phyloP scores from a whole-genome alignment of 1,140 invertebrate genomes.

The Trinorchestia longiramus region DNA sequence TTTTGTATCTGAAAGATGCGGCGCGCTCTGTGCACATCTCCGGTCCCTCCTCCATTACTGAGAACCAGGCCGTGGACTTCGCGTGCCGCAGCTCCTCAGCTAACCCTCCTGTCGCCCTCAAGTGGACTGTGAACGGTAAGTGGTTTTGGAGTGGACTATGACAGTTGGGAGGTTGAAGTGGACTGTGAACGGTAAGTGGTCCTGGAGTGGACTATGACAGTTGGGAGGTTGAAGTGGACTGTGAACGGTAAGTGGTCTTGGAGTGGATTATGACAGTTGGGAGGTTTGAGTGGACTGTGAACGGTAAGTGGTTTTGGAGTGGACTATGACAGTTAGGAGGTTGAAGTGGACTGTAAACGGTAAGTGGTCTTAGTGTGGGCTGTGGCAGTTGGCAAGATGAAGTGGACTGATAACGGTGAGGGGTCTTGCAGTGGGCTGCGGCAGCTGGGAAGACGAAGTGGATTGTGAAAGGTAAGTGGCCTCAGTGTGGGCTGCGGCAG shows the following conservation, averaged over 20 bases:
- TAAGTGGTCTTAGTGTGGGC: background rate
- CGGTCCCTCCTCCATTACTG: slow-evolving; percentile 27
- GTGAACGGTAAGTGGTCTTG: background rate
- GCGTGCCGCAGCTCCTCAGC: background rate
- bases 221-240: background rate
- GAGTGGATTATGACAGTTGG: background rate
- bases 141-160: background rate
- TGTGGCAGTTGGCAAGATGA: background rate
- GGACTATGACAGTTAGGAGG: background rate
- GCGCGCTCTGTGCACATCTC: background rate
- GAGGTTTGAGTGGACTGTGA: background rate
- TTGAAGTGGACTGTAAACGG: background rate
- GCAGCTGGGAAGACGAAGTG: background rate
- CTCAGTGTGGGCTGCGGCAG: background rate
- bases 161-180: no score
- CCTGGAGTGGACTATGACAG: background rate
- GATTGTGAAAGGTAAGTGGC: background rate
- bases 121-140: slow-evolving; percentile 33
- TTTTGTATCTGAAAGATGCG: background rate
- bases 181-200: background rate
- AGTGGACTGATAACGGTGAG: background rate
- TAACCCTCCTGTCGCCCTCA: background rate
- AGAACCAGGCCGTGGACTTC: slow-evolving; percentile 33
- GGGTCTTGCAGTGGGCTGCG: background rate
- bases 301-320: background rate